Percentiles rank a stretch among this genome's conserved stretches.
phyloP scores from a whole-genome alignment of 2,797 vertebrate species.

The Squalus acanthias region DNA sequence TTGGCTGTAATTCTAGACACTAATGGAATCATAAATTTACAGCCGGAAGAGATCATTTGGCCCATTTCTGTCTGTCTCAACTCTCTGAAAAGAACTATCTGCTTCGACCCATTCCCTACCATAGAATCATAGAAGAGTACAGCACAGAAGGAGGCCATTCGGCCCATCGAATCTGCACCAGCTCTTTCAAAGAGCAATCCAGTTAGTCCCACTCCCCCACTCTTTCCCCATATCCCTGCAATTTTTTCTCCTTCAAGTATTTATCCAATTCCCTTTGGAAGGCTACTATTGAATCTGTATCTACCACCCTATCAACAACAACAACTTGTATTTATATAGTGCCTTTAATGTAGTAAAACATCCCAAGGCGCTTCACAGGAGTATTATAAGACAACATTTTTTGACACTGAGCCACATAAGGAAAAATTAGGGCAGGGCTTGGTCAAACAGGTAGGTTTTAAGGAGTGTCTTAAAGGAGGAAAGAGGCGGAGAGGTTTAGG shows the following conservation, averaged over 20 bases:
- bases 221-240: not conserved
- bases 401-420: too few species aligned
- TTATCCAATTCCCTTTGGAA: not conserved
- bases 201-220: not conserved
- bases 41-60: not conserved
- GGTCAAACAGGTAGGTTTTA: too few species aligned
- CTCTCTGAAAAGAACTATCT: not conserved
- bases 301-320: not conserved
- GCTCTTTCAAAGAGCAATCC: not conserved
- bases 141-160: not conserved
- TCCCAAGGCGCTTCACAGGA: too few species aligned
- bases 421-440: too few species aligned
- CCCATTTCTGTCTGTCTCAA: not conserved
- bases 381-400: too few species aligned
- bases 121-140: not conserved
- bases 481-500: too few species aligned
- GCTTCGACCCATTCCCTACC: not conserved
- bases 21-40: not conserved
- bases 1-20: not conserved
- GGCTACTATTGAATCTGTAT: not conserved
- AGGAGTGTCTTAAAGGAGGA: too few species aligned
- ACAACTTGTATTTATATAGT: too few species aligned
- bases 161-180: not conserved
- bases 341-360: too few species aligned
- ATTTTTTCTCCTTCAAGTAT: not conserved